Base-by-base conservation (phyloP, 1,140 invertebrate genomes). In the Branchinecta lynchi region DNA sequence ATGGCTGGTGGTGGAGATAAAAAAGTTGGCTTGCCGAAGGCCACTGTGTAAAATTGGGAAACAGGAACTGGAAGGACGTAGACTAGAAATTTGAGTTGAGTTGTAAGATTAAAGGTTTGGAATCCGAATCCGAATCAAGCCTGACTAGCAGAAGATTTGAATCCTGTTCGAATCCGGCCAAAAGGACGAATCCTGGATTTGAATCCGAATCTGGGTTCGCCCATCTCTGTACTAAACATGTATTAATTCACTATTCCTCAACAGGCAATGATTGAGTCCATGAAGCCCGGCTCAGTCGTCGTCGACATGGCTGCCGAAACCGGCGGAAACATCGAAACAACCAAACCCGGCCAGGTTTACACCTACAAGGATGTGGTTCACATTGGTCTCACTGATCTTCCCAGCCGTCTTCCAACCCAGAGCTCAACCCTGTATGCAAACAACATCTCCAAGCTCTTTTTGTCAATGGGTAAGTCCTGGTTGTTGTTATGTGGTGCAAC, bases 251-350 rank as follows among this genome's bases (percentile, higher is more conserved):
- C 32, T 32, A 32, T 32, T 32, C 5, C 44, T 0, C 32, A 75
- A 51, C 74, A 90, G 87, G 87, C 88, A 78, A 90, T 92, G 77
- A 82, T 93, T 60, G 84, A 87, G 67, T 80, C 82, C 9, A 93
- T 94, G 91, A 90, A 90, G 75, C 89, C 90, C 1, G 92, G 92
- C 12, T 91, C 88, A 71, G 90, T 94, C 8, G 83, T 94, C 20
- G 92, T 95, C 7, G 92, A 95, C 78, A 78, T 95, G 72, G 92
- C 92, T 5, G 87, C 92, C 0, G 92, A 94, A 79, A 85, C 88
- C 73, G 92, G 92, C 7, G 92, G 92, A 7, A 95, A 95, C 78
- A 82, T 93, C 66, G 87, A 90, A 78, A 92, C 89, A 7, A 92
- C 87, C 0, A 82, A 81, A 74, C 90, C 90, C 10, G 90, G 90